Percentiles rank a stretch among this genome's conserved stretches.
Evolutionary conservation across 1,140 invertebrate species (phyloP).

Genomic region (Aphaenogaster floridana): DNA sequence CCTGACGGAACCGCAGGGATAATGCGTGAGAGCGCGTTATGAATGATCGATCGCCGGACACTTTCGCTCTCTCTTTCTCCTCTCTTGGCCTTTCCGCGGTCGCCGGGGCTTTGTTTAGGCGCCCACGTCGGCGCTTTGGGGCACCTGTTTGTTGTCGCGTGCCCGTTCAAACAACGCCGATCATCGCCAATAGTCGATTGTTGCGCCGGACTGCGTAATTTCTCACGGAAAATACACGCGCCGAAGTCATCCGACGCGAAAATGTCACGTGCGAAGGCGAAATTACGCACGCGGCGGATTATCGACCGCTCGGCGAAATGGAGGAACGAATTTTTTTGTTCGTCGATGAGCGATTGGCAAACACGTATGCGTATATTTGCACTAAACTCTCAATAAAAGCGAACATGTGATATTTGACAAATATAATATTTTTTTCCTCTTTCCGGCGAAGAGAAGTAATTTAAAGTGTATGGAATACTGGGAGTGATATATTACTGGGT

Average conservation of each 20-base stretch:
- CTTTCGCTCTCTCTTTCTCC: slow-evolving; percentile 65
- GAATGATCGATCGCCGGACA: slow-evolving; percentile 57
- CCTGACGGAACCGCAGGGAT: not conserved
- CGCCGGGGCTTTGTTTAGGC: slow-evolving; percentile 28
- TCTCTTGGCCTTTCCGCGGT: slow-evolving; percentile 26
- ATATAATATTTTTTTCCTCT: not conserved
- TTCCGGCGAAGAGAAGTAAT: not conserved
- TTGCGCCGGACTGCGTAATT: slow-evolving; percentile 18
- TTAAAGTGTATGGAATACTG: no score
- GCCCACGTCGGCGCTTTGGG: slow-evolving; percentile 14
- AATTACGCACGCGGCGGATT: not conserved
- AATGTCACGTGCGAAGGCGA: not conserved
- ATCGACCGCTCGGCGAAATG: not conserved
- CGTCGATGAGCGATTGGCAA: not conserved
- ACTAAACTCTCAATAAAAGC: not conserved
- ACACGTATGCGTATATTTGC: not conserved
- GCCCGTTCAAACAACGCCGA: slow-evolving; percentile 20
- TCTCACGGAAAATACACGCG: not conserved
- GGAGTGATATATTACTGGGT: no score
- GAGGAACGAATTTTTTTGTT: not conserved
- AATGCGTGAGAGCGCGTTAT: slow-evolving; percentile 39
- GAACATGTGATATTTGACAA: not conserved
- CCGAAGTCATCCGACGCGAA: not conserved
- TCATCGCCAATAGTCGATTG: not conserved
- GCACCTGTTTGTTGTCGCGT: slow-evolving; percentile 33